phyloP scores from a whole-genome alignment of 2,888 invertebrate species.

The Phortica magna region DNA sequence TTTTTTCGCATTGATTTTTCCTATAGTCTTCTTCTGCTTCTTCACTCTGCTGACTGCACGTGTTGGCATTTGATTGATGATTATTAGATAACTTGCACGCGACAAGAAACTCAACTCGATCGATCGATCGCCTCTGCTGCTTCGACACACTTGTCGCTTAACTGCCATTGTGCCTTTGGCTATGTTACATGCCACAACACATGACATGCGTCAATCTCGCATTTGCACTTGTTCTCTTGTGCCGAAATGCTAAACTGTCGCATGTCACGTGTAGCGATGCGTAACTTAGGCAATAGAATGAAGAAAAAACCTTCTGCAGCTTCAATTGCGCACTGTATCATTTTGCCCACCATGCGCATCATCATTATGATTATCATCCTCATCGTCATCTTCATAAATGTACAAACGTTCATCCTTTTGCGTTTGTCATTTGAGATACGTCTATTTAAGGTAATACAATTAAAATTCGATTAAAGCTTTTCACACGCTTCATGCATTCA shows the following conservation, averaged over 20 bases:
- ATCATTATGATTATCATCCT: background rate
- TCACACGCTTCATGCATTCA: constrained; percentile 55
- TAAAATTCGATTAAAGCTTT: constrained; percentile 71
- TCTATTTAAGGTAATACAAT: constrained; percentile 63
- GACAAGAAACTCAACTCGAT: constrained; percentile 64
- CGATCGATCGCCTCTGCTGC: background rate
- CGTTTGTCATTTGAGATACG: constrained; percentile 25
- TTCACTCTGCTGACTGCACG: constrained; percentile 53
- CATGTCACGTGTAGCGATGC: background rate
- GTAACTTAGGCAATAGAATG: too few species aligned
- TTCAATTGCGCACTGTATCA: too few species aligned
- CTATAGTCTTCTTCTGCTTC: background rate
- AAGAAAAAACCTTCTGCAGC: too few species aligned
- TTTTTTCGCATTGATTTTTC: constrained; percentile 50
- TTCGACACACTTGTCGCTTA: too few species aligned
- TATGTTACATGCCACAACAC: too few species aligned
- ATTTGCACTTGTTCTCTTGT: too few species aligned
- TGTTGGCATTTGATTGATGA: constrained; percentile 59
- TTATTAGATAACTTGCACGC: constrained; percentile 67
- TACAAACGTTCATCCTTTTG: constrained; percentile 7
- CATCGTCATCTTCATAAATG: constrained; percentile 1
- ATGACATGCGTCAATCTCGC: too few species aligned
- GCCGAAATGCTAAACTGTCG: background rate
- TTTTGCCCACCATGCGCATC: background rate
- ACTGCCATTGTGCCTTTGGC: too few species aligned